These are phyloP conservation scores for Pygoscelis adeliae DNA, from an alignment of 2,113 vertebrate genomes.

Conservation along the genomic window DNA sequence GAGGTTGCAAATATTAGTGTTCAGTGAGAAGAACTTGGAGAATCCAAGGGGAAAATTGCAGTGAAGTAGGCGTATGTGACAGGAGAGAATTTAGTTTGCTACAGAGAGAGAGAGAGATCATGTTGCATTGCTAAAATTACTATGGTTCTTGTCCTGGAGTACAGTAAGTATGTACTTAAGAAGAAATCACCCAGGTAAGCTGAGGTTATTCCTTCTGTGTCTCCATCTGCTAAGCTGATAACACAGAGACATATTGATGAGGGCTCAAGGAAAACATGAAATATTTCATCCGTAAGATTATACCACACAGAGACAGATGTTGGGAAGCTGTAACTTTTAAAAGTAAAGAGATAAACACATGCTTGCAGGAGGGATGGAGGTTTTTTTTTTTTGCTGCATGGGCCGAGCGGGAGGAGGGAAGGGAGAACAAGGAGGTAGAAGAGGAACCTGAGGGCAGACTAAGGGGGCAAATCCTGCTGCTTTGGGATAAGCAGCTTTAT, in stretches of 20 bases:
- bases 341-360: constrained; percentile 85
- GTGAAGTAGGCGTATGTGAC: not conserved
- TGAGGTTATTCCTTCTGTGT: constrained; percentile 71
- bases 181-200: constrained; percentile 77
- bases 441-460: constrained; percentile 57
- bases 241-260: constrained; percentile 84
- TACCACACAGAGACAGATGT: constrained; percentile 84
- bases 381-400: not conserved
- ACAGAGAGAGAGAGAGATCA: not conserved
- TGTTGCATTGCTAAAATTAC: not conserved
- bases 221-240: constrained; percentile 82
- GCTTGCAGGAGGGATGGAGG: constrained; percentile 70
- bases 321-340: constrained; percentile 82
- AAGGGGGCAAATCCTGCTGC: not conserved
- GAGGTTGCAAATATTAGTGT: not conserved
- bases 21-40: not conserved
- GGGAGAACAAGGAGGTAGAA: not conserved
- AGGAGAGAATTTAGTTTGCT: not conserved
- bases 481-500: not conserved
- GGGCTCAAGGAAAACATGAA: constrained; percentile 84
- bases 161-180: not conserved
- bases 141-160: not conserved
- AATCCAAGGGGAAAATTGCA: not conserved
- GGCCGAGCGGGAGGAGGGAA: not conserved
- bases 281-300: constrained; percentile 89